phyloP scores from a whole-genome alignment of 1,140 invertebrate genomes.

The Paraescarpia echinospica region DNA sequence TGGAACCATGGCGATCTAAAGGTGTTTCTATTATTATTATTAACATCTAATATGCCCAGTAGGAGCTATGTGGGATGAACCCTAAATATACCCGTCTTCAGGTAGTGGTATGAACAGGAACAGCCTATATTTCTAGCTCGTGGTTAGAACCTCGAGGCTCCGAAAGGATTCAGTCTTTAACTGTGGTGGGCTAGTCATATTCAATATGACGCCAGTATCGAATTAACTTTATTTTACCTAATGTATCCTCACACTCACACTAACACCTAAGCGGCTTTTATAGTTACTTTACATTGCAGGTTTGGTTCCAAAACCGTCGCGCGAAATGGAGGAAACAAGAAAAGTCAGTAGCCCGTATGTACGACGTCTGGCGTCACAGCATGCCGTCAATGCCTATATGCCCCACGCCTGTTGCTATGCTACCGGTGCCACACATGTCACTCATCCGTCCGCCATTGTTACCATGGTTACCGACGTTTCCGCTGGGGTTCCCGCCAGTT shows the following conservation, averaged over 20 bases:
- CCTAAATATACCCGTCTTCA: too few relatives aligned
- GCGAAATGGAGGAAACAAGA: slow-evolving; percentile 99
- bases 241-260: neutral
- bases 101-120: too few relatives aligned
- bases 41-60: too few relatives aligned
- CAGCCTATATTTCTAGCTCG: too few relatives aligned
- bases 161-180: too few relatives aligned
- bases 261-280: neutral
- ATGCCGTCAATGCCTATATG: neutral
- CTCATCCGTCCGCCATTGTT: neutral
- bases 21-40: too few relatives aligned
- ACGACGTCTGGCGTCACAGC: slow-evolving; percentile 2
- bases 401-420: neutral
- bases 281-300: slow-evolving; percentile 63
- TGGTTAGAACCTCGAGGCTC: too few relatives aligned
- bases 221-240: neutral
- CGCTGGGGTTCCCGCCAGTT: neutral
- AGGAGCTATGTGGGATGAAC: too few relatives aligned
- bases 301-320: slow-evolving; percentile 98
- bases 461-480: neutral
- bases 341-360: slow-evolving; percentile 69
- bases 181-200: too few relatives aligned
- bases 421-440: slow-evolving; percentile 6
- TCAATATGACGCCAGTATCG: neutral
- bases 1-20: too few relatives aligned